Conservation (phyloP, 2,888 invertebrate genomes). For the Chydorus sphaericus region DNA sequence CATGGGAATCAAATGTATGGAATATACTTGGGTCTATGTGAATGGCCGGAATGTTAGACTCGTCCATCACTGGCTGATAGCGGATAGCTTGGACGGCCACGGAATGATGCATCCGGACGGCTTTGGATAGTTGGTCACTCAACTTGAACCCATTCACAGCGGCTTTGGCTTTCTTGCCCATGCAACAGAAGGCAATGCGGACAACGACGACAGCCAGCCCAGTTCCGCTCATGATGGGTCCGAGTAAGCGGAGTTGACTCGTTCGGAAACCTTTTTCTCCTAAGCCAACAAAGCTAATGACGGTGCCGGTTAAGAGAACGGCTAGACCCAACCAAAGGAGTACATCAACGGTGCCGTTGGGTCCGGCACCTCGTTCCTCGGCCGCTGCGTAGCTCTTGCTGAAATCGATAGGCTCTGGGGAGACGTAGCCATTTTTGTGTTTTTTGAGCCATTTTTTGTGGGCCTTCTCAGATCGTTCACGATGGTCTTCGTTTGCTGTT, state of each 20-base stretch:
- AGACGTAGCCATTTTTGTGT: constrained; percentile 47
- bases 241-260: constrained; percentile 67
- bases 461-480: constrained; percentile 43
- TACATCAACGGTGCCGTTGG: constrained; percentile 60
- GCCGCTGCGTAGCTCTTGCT: constrained; percentile 49
- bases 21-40: neutral
- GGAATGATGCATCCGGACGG: neutral
- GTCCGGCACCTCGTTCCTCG: too few species aligned
- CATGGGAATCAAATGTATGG: neutral
- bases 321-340: constrained; percentile 73
- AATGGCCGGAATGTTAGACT: neutral
- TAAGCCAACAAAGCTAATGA: constrained; percentile 77
- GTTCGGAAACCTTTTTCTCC: constrained; percentile 59
- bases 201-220: constrained; percentile 70
- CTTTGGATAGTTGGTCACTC: neutral
- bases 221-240: constrained; percentile 62
- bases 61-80: neutral
- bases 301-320: constrained; percentile 65
- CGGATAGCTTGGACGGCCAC: neutral
- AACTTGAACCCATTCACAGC: neutral
- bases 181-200: constrained; percentile 57
- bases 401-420: constrained; percentile 36
- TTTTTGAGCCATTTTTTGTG: constrained; percentile 69
- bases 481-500: constrained; percentile 31
- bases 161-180: constrained; percentile 4